These are phyloP conservation scores for Gryllus bimaculatus DNA, from an alignment of 1,140 invertebrate genomes.

Conservation along the genomic window DNA sequence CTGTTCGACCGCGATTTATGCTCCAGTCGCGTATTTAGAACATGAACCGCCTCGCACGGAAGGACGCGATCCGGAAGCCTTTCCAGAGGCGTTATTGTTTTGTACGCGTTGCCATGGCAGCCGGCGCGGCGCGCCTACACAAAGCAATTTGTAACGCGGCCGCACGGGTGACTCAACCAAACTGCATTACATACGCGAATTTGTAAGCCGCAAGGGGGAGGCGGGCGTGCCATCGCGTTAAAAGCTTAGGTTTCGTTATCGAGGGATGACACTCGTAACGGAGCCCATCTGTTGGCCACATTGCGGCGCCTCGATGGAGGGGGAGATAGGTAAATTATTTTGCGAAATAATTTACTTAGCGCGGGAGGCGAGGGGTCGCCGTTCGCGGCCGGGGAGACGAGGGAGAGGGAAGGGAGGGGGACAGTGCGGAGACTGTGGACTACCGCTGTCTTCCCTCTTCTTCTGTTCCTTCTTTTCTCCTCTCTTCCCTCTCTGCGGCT, in stretches of 20 bases:
- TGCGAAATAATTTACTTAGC: background rate
- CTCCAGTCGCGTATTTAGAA: background rate
- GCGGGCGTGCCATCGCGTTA: background rate
- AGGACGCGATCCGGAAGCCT: background rate
- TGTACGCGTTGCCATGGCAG: background rate
- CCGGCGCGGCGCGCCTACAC: background rate
- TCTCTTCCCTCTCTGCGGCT: background rate
- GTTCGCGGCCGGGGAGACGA: background rate
- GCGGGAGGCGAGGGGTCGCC: too few relatives aligned
- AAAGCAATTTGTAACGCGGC: background rate
- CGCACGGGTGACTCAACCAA: background rate
- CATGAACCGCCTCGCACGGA: background rate
- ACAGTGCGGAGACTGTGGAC: background rate
- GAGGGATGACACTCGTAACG: constrained; percentile 2
- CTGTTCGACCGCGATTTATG: background rate
- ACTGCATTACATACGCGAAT: background rate
- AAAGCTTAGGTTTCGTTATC: constrained; percentile 4
- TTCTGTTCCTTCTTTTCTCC: background rate
- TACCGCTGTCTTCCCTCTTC: background rate
- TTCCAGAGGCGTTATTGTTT: background rate
- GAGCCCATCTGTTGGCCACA: background rate
- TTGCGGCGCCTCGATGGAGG: background rate
- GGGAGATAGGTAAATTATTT: constrained; percentile 1
- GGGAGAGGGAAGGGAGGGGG: background rate
- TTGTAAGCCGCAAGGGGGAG: background rate